Conservation (phyloP, 2,797 vertebrate species). For the Neoniphon sammara region DNA sequence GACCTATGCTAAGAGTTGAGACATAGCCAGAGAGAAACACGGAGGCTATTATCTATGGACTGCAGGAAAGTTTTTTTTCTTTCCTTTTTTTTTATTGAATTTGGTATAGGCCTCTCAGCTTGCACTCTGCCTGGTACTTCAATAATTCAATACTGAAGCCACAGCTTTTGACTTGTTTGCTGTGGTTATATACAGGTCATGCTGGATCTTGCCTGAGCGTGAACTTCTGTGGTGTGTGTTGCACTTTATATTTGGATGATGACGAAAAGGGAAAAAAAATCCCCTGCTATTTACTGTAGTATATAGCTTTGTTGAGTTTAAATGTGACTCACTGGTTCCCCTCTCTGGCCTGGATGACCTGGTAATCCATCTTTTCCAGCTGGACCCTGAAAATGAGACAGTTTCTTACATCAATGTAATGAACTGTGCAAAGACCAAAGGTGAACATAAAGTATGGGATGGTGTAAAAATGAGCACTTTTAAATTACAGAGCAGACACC, state of each 20-base stretch:
- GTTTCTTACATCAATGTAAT: constrained; percentile 37
- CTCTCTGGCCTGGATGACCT: constrained; percentile 93
- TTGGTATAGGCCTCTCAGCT: background rate
- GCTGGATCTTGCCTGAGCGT: background rate
- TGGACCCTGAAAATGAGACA: constrained; percentile 83
- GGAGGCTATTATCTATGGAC: constrained; percentile 6
- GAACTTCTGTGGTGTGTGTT: background rate
- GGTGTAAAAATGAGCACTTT: background rate
- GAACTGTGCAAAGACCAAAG: constrained; percentile 9
- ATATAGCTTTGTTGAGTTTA: constrained; percentile 19
- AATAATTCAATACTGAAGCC: constrained; percentile 31
- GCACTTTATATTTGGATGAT: background rate
- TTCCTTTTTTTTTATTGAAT: constrained; percentile 25
- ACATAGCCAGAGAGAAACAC: background rate
- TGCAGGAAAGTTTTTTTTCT: constrained; percentile 13
- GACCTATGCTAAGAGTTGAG: constrained; percentile 21
- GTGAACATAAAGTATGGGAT: constrained; percentile 14
- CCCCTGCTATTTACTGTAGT: background rate
- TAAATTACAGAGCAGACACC: constrained; percentile 28
- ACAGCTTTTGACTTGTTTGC: constrained; percentile 10
- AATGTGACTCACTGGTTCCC: constrained; percentile 88
- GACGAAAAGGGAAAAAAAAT: background rate
- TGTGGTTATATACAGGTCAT: constrained; percentile 19
- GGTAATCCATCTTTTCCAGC: constrained; percentile 91
- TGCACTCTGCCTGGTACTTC: constrained; percentile 15